Evolutionary conservation across 2,113 vertebrate genomes (phyloP).

Genomic region (Andinoacara biseriatus): DNA sequence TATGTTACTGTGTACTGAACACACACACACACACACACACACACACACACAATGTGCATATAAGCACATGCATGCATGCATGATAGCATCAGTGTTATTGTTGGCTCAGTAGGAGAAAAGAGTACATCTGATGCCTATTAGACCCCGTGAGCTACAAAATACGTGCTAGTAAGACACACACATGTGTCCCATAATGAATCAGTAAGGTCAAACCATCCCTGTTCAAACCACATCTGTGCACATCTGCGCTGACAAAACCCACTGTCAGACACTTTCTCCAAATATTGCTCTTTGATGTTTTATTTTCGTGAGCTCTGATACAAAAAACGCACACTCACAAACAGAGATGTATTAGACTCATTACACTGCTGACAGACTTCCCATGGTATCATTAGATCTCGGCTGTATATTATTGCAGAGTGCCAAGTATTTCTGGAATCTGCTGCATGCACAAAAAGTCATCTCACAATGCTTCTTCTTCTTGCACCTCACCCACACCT

Average conservation of each 20-base stretch:
- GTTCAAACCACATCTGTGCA: constrained; percentile 17
- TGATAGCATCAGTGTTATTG: constrained; percentile 33
- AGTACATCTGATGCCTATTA: constrained; percentile 73
- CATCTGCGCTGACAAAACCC: constrained; percentile 16
- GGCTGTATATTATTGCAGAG: constrained; percentile 72
- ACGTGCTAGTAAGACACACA: constrained; percentile 25
- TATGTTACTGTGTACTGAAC: constrained; percentile 22
- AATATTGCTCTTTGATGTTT: constrained; percentile 45
- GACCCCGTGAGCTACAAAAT: constrained; percentile 47
- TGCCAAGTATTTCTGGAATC: constrained; percentile 75
- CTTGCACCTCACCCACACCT: background rate
- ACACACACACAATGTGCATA: background rate
- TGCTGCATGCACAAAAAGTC: constrained; percentile 48
- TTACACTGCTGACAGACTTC: constrained; percentile 52
- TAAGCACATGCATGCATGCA: background rate
- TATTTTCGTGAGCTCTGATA: constrained; percentile 50
- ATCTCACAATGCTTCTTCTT: constrained; percentile 26
- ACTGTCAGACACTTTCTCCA: constrained; percentile 12
- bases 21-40: background rate
- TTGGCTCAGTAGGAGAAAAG: constrained; percentile 38
- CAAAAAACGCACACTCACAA: constrained; percentile 30
- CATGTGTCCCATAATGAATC: constrained; percentile 8
- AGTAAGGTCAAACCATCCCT: constrained; percentile 3
- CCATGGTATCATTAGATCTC: constrained; percentile 65
- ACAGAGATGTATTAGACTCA: constrained; percentile 43